A percentile compares a stretch with the other conserved stretches of the same genome.
Conservation (phyloP, 2,113 vertebrate genomes). For the Equus quagga region DNA sequence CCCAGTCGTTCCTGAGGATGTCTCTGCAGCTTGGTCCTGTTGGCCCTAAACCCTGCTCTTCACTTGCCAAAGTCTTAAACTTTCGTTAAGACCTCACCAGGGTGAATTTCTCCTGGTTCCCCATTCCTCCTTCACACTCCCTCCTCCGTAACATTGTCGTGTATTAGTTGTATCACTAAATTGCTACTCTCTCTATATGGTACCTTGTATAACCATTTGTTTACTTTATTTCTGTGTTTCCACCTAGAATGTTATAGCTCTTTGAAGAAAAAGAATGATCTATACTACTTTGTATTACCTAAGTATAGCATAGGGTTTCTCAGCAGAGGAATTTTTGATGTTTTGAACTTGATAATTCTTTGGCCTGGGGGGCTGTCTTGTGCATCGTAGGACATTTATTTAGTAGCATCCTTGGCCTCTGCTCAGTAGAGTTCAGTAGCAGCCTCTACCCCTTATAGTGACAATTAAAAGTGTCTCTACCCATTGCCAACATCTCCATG, state of each 20-base stretch:
- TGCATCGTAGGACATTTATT: neutral
- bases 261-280: neutral
- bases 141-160: too few relatives aligned
- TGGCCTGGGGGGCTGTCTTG: neutral
- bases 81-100: neutral
- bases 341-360: neutral
- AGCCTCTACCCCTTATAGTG: accelerated
- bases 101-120: neutral
- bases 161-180: neutral
- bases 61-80: neutral
- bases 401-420: neutral
- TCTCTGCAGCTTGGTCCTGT: neutral
- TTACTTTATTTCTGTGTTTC: neutral
- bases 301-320: neutral
- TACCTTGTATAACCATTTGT: neutral
- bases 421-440: neutral
- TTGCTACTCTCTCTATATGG: too few relatives aligned
- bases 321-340: neutral
- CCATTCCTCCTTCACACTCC: neutral
- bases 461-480: neutral
- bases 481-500: neutral
- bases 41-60: neutral
- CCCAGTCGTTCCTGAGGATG: neutral
- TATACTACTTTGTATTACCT: neutral
- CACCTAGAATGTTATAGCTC: neutral